phyloP scores from a whole-genome alignment of 2,888 invertebrate species.

The Neoitamus cyanurus region DNA sequence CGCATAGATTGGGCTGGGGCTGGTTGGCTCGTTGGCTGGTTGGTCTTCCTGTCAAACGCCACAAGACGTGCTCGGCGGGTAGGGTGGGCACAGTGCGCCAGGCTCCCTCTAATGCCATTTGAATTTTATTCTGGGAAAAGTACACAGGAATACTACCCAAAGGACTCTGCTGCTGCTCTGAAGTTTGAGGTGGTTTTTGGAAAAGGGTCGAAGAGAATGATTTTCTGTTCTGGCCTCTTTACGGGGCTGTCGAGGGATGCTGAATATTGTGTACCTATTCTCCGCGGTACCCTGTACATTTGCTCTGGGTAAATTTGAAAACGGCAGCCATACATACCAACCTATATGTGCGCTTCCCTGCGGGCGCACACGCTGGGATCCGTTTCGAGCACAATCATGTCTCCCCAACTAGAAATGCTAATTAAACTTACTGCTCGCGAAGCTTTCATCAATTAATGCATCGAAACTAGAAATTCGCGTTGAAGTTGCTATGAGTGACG shows the following conservation, averaged over 20 bases:
- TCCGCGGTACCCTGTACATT: not conserved
- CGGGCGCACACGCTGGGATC: not conserved
- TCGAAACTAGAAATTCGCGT: not conserved
- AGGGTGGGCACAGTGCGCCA: not conserved
- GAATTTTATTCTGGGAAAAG: constrained; percentile 39
- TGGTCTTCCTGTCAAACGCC: constrained; percentile 43
- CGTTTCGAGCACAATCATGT: not conserved
- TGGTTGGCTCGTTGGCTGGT: constrained; percentile 20
- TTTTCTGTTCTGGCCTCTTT: constrained; percentile 43
- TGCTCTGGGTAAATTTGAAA: not conserved
- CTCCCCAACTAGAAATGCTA: constrained; percentile 33
- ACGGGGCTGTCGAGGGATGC: constrained; percentile 9
- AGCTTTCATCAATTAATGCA: constrained; percentile 12
- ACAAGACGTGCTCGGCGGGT: not conserved
- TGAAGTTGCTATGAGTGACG: not conserved
- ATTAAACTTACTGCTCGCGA: constrained; percentile 29
- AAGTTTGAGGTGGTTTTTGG: constrained; percentile 45
- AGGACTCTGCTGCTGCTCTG: constrained; percentile 23
- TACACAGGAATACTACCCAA: constrained; percentile 45
- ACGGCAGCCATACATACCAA: not conserved
- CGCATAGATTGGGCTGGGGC: constrained; percentile 17
- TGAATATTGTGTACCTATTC: constrained; percentile 25
- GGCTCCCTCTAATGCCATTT: constrained; percentile 42
- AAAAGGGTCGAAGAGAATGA: constrained; percentile 46
- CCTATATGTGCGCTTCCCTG: not conserved